These are phyloP conservation scores for Spisula solida DNA, from an alignment of 2,888 invertebrate species.

Conservation along the genomic window DNA sequence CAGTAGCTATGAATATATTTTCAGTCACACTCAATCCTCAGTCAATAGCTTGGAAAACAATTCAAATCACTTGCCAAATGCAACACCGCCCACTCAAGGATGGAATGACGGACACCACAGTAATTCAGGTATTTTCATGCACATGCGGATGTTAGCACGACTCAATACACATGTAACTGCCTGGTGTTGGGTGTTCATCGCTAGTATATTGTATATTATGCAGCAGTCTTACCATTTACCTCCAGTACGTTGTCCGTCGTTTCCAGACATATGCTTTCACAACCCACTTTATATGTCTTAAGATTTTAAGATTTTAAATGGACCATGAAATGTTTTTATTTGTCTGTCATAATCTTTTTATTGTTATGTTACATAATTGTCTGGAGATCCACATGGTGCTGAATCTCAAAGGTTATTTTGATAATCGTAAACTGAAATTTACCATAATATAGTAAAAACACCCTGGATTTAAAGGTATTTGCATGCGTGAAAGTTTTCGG, in stretches of 20 bases:
- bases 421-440: too few relatives aligned
- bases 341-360: too few relatives aligned
- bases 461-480: too few relatives aligned
- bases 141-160: conserved; percentile 25
- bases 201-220: conserved; percentile 30
- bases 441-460: too few relatives aligned
- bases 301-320: too few relatives aligned
- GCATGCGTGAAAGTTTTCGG: too few relatives aligned
- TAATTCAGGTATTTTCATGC: conserved; percentile 77
- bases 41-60: conserved; percentile 68
- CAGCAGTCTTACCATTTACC: conserved; percentile 14
- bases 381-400: too few relatives aligned
- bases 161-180: conserved; percentile 29
- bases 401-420: too few relatives aligned
- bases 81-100: conserved; percentile 75
- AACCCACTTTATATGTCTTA: not conserved
- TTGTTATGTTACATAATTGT: too few relatives aligned
- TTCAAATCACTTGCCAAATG: conserved; percentile 88
- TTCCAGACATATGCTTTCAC: not conserved
- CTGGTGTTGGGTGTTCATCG: conserved; percentile 44
- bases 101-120: conserved; percentile 76
- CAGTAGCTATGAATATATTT: conserved; percentile 37
- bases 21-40: conserved; percentile 27
- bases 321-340: too few relatives aligned
- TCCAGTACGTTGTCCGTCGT: not conserved